These are phyloP conservation scores for Brienomyrus brachyistius DNA, from an alignment of 2,113 vertebrate genomes.

Conservation along the genomic window DNA sequence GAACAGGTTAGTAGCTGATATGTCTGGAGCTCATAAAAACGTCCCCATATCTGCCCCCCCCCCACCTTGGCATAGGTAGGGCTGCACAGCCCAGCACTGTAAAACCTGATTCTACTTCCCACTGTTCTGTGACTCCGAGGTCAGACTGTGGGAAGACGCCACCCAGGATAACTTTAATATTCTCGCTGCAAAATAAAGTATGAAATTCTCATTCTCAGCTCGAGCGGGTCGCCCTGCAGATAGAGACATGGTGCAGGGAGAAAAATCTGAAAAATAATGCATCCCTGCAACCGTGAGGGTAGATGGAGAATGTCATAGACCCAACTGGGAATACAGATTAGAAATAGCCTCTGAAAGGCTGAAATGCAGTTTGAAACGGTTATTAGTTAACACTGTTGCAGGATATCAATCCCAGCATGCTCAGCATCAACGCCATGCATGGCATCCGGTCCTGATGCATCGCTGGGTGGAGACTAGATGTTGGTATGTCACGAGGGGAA, in stretches of 20 bases:
- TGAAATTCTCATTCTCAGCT: background rate
- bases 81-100: background rate
- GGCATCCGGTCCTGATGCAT: background rate
- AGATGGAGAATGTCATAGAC: constrained; percentile 3
- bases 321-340: constrained; percentile 9
- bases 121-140: background rate
- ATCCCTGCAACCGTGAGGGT: background rate
- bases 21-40: background rate
- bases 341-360: background rate
- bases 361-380: background rate
- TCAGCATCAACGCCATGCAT: background rate
- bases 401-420: background rate
- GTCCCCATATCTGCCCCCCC: background rate
- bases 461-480: background rate
- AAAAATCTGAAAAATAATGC: constrained; percentile 10
- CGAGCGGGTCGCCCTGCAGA: background rate
- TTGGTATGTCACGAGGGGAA: background rate
- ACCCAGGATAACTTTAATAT: background rate
- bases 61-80: background rate
- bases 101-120: background rate
- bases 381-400: background rate
- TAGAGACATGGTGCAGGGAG: background rate
- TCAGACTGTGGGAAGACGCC: background rate
- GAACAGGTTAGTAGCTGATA: background rate
- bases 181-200: background rate